Evolutionary conservation across 2,888 invertebrate species (phyloP).

Genomic region (Stenichneumon culpator): DNA sequence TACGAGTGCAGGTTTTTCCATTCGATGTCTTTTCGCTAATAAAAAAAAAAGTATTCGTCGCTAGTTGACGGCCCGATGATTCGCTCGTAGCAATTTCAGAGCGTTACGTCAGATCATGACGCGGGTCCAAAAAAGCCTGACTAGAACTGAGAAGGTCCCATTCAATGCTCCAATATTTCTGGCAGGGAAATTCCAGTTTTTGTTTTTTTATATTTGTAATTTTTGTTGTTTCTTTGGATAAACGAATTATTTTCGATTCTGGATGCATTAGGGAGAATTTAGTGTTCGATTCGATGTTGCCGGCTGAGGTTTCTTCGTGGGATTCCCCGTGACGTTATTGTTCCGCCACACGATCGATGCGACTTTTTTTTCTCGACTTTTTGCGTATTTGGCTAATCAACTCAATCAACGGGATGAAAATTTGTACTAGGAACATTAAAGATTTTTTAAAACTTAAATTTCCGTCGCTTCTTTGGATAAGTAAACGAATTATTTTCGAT

Average conservation of each 20-base stretch:
- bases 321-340: conserved; percentile 34
- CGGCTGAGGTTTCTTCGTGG: conserved; percentile 6
- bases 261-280: background rate
- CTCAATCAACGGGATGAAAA: no score
- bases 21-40: background rate
- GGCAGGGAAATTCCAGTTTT: no score
- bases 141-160: no score
- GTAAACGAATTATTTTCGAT: background rate
- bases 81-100: background rate
- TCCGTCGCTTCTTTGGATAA: background rate
- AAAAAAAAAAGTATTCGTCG: background rate
- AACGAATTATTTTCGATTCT: background rate
- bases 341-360: conserved; percentile 16
- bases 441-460: background rate
- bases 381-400: conserved; percentile 29
- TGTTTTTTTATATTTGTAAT: background rate
- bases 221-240: background rate
- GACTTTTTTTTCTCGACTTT: conserved; percentile 19
- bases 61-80: background rate
- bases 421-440: no score
- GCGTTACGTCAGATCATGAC: background rate
- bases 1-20: background rate
- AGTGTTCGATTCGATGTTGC: background rate
- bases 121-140: background rate
- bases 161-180: background rate